These are phyloP conservation scores for Polymixis flavicincta DNA, from an alignment of 2,888 invertebrate genomes.

Conservation along the genomic window DNA sequence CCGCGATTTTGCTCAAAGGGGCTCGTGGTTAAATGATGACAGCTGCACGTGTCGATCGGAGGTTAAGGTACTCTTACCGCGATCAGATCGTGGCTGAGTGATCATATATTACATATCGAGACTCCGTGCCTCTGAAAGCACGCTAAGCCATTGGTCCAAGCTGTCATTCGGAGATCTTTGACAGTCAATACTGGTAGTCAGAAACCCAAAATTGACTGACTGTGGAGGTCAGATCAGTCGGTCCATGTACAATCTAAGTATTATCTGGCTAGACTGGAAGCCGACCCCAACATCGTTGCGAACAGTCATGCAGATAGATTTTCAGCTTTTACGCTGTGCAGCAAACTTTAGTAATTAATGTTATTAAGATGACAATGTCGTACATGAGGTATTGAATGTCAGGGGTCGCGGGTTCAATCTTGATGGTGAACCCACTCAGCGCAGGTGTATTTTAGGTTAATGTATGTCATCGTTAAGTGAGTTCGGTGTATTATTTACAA, in stretches of 20 bases:
- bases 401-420: slow-evolving; percentile 24
- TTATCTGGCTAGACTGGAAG: background rate
- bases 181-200: background rate
- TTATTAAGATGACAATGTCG: slow-evolving; percentile 32
- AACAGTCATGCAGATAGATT: background rate
- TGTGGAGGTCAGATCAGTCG: background rate
- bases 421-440: slow-evolving; percentile 6
- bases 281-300: background rate
- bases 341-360: slow-evolving; percentile 9
- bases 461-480: slow-evolving; percentile 16
- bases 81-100: background rate
- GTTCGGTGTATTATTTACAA: slow-evolving; percentile 6
- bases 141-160: background rate
- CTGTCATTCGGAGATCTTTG: background rate
- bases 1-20: slow-evolving; percentile 2
- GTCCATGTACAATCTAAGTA: background rate
- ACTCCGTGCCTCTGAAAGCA: background rate
- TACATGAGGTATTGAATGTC: slow-evolving; percentile 23
- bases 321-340: background rate
- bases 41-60: background rate
- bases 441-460: slow-evolving; percentile 21
- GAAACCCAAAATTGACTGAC: background rate
- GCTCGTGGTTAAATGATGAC: background rate
- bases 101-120: background rate
- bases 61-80: background rate